Evolutionary conservation across 1,140 invertebrate species (phyloP).

Genomic region (Aphis gossypii): DNA sequence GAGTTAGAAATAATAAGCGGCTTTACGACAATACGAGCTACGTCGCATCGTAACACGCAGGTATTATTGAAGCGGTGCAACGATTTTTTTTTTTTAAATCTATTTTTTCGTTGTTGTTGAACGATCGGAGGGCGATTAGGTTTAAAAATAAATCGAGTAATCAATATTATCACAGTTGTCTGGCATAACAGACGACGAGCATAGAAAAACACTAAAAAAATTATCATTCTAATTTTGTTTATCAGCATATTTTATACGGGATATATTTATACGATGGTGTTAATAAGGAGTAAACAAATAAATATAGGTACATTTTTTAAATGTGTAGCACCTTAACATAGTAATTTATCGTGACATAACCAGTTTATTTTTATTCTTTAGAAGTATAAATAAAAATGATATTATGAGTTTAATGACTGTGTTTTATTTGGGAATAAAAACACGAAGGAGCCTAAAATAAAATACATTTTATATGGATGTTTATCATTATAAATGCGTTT

Average conservation of each 20-base stretch:
- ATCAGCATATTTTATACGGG: background rate
- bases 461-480: background rate
- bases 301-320: background rate
- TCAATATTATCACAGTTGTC: background rate
- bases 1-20: background rate
- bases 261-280: background rate
- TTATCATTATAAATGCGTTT: slow-evolving; percentile 5
- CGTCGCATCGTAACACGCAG: background rate
- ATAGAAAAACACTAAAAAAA: background rate
- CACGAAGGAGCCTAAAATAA: background rate
- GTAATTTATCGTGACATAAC: background rate
- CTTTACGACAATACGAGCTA: background rate
- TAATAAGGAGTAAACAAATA: slow-evolving; percentile 9
- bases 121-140: background rate
- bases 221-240: slow-evolving; percentile 11
- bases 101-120: background rate
- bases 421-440: background rate
- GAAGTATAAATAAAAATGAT: background rate
- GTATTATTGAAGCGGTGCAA: background rate
- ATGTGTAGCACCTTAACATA: background rate
- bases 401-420: background rate
- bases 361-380: slow-evolving; percentile 14
- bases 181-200: background rate
- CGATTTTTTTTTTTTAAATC: background rate
- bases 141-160: background rate